Evolutionary conservation across 64 coral and sea anemone species (phyloP).

Genomic region (Actinia equina): DNA sequence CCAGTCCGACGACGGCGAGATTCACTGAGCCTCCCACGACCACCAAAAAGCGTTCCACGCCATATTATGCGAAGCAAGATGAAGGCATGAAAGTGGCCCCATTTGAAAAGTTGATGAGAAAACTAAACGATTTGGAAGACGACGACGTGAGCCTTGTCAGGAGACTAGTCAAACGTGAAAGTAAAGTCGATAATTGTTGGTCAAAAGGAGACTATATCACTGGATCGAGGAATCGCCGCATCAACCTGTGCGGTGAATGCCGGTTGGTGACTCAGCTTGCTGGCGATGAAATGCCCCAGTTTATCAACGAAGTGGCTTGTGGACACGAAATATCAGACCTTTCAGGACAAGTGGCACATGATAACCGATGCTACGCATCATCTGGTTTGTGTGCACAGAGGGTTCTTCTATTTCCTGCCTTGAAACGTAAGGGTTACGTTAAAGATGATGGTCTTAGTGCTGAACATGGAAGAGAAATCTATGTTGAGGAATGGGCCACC

Average conservation of each 20-base stretch:
- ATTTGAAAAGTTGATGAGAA: neutral
- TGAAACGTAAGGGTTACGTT: neutral
- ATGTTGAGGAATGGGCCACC: neutral
- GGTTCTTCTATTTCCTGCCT: neutral
- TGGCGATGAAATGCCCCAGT: neutral
- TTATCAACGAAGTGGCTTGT: slow-evolving; percentile 37
- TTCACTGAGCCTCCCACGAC: neutral
- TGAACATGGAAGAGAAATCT: neutral
- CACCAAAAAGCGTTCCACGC: neutral
- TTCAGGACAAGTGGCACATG: neutral
- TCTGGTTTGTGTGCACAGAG: slow-evolving; percentile 12
- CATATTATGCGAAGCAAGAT: neutral
- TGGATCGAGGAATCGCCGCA: neutral
- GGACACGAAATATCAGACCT: neutral
- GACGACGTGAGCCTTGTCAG: neutral
- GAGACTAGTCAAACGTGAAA: neutral
- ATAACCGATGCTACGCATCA: neutral
- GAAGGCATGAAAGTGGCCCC: neutral
- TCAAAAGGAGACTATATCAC: neutral
- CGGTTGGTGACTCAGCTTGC: neutral
- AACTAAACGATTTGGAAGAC: neutral
- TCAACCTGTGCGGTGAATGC: slow-evolving; percentile 35
- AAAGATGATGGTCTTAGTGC: neutral
- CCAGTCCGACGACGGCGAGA: neutral
- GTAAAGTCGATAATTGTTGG: neutral